These are phyloP conservation scores for Phenacoccus solenopsis DNA, from an alignment of 1,140 invertebrate species.

Conservation along the genomic window DNA sequence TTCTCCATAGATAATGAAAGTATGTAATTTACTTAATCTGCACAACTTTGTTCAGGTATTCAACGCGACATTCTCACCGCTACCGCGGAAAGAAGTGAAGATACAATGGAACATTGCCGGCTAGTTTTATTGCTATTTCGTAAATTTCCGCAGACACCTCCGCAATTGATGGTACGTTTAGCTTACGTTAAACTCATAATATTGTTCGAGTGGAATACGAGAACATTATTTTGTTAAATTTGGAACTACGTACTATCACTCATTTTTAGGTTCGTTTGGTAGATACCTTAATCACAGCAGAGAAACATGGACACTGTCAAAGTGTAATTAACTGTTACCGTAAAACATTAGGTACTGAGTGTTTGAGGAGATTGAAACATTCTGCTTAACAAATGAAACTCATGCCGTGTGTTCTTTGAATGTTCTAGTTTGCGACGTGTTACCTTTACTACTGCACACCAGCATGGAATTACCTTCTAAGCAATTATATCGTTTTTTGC, in stretches of 20 bases:
- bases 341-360: conserved; percentile 40
- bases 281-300: conserved; percentile 22
- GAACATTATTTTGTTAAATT: no score
- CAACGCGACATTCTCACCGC: conserved; percentile 62
- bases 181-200: background rate
- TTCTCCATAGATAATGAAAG: no score
- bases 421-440: conserved; percentile 54
- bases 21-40: background rate
- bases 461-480: conserved; percentile 47
- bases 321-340: conserved; percentile 55
- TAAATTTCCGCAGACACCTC: conserved; percentile 65
- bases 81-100: conserved; percentile 71
- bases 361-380: background rate
- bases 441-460: conserved; percentile 53
- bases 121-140: conserved; percentile 61
- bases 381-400: background rate
- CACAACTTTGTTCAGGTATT: conserved; percentile 44
- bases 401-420: conserved; percentile 24
- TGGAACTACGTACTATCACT: no score
- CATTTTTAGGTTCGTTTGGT: conserved; percentile 21
- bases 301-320: conserved; percentile 22
- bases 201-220: background rate
- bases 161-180: conserved; percentile 53
- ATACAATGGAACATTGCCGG: conserved; percentile 75
- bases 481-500: conserved; percentile 48